Evolutionary conservation across 2,888 invertebrate genomes (phyloP).

Genomic region (Lasioglossum lativentre): DNA sequence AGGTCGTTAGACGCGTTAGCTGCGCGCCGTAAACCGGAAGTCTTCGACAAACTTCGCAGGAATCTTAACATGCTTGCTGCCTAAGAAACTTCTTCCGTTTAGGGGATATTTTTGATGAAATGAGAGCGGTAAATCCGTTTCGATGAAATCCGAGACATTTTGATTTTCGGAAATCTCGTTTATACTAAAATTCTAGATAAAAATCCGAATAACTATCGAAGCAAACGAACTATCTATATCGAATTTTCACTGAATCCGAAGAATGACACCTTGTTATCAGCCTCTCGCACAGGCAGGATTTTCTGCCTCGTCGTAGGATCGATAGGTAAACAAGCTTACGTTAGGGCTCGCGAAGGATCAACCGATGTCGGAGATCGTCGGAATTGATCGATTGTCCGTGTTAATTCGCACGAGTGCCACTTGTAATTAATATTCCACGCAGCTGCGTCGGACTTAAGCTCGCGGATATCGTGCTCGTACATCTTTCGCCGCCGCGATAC

Average conservation of each 20-base stretch:
- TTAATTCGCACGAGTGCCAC: constrained; percentile 19
- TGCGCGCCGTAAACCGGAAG: neutral
- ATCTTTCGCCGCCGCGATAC: neutral
- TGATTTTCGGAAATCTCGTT: neutral
- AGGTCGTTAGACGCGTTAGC: constrained; percentile 25
- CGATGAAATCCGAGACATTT: neutral
- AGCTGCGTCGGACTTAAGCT: neutral
- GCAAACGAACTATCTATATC: neutral
- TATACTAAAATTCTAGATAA: too few relatives aligned
- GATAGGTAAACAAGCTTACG: constrained; percentile 8
- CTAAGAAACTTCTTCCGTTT: too few relatives aligned
- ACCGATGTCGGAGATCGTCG: constrained; percentile 4
- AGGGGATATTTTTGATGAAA: neutral
- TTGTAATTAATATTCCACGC: constrained; percentile 31
- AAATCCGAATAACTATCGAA: neutral
- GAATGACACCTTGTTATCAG: neutral
- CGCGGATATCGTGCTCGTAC: neutral
- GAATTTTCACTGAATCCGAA: neutral
- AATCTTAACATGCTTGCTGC: neutral
- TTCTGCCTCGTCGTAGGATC: neutral
- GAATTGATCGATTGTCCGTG: constrained; percentile 19
- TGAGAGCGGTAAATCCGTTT: neutral
- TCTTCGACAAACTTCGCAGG: neutral
- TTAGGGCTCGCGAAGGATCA: neutral
- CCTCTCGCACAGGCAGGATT: neutral